Base-by-base conservation (phyloP, 1,140 invertebrate species). In the Mizuhopecten yessoensis region DNA sequence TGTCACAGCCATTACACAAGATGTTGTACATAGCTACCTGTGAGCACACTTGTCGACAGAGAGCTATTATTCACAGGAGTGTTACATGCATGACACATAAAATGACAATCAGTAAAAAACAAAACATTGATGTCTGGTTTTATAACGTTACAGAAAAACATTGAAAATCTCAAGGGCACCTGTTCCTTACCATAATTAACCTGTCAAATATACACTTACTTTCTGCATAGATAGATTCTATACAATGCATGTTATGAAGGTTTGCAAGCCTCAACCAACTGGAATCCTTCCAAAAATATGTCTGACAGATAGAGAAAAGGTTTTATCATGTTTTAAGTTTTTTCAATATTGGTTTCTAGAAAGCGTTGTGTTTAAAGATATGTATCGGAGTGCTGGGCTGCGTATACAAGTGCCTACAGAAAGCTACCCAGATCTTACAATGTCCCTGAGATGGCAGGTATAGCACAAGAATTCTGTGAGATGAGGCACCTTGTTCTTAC, bases 211-310 rank as follows among this genome's bases (percentile, higher is more conserved):
- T 29, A 5, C 29, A 20, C 42, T 45, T 15, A 10, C 42, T 45
- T 75, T 75, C 23, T 75, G 9, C 57, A 75, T 75, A 75, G 23
- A 75, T 75, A 1, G 42, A 45, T 45, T 17, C 42, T 29, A 75
- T 75, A 75, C 29, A 75, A 29, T 29, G n/a, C n/a, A 29, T 75
- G 23, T 75, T n/a, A 75, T 75, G 57, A n/a, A 75, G 15, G 23
- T 75, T 75, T 29, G 57, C n/a, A 75, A 75, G 0, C 1, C 57
- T 75, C 57, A 75, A 29, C 3, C n/a, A 29, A 75, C n/a, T 75
- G 57, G 57, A 75, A 29, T n/a, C 57, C 57, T 75, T 75, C 57
- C 57, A 75, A n/a, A 75, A 75, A 75, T 75, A n/a, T 75, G 57
- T n/a, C 57, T 29, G n/a, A 75, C 57, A 29, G 57, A 75, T 75